Conservation (phyloP, 2,888 invertebrate genomes). For the Platerodrilus igneus region DNA sequence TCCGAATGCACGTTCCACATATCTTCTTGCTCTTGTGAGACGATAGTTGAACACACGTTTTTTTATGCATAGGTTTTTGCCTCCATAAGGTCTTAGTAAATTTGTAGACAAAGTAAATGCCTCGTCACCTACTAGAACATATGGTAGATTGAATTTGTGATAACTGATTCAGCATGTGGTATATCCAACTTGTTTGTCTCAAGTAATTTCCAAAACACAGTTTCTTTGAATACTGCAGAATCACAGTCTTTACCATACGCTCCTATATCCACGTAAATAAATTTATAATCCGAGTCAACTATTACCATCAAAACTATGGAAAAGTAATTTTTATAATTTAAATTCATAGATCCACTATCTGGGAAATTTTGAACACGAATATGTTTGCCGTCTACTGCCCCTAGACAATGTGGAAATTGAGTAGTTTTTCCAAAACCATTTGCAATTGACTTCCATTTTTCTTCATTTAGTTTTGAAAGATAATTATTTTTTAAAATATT, state of each 20-base stretch:
- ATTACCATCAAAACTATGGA: constrained; percentile 30
- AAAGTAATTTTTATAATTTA: constrained; percentile 28
- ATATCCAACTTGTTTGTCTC: too few species aligned
- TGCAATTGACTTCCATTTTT: constrained; percentile 26
- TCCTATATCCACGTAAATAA: constrained; percentile 31
- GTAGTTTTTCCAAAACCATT: constrained; percentile 28
- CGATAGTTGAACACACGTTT: constrained; percentile 18
- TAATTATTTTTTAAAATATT: constrained; percentile 25
- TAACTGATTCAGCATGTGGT: too few species aligned
- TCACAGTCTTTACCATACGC: constrained; percentile 29
- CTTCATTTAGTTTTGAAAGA: constrained; percentile 7
- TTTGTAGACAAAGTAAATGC: constrained; percentile 32
- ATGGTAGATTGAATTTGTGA: constrained; percentile 14
- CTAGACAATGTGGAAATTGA: constrained; percentile 28
- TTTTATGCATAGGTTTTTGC: constrained; percentile 31
- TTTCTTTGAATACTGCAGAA: constrained; percentile 26
- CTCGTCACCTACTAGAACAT: constrained; percentile 34
- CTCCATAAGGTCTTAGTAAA: constrained; percentile 31
- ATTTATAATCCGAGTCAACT: constrained; percentile 26
- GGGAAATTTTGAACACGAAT: constrained; percentile 24
- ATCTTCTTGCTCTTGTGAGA: too few species aligned
- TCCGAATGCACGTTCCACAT: too few species aligned
- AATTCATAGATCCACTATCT: constrained; percentile 29
- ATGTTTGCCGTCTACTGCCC: constrained; percentile 30
- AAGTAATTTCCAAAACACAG: constrained; percentile 25